A percentile compares a stretch with the other conserved stretches of the same genome.
Conservation (phyloP, 2,888 invertebrate species). For the Petrolisthes cinctipes region DNA sequence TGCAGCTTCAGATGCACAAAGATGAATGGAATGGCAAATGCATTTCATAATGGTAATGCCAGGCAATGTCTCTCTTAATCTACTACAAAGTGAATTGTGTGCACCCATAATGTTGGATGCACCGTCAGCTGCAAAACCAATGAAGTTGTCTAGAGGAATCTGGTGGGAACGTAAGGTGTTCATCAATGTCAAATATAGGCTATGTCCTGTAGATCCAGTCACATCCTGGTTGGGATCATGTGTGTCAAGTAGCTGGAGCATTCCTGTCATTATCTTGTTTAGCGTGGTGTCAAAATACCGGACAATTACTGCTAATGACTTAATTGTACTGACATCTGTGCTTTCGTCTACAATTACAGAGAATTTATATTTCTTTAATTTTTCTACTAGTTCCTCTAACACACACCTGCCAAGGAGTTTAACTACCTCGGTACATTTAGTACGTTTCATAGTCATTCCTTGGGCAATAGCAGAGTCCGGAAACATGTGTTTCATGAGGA, state of each 20-base stretch:
- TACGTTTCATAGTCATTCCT: not conserved
- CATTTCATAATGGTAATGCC: not conserved
- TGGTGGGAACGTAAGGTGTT: not conserved
- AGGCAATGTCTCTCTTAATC: not conserved
- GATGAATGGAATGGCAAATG: slow-evolving; percentile 8
- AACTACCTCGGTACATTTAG: not conserved
- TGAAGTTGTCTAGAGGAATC: slow-evolving; percentile 22
- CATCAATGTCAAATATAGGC: not conserved
- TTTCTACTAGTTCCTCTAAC: not conserved
- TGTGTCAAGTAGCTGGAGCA: not conserved
- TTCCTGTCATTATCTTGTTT: not conserved
- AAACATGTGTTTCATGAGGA: too few relatives aligned
- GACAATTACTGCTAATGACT: not conserved
- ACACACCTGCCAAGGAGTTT: not conserved
- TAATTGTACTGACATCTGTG: not conserved
- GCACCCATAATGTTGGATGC: not conserved
- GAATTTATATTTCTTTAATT: not conserved
- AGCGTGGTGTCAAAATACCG: not conserved
- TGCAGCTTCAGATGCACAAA: slow-evolving; percentile 15
- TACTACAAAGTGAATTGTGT: not conserved
- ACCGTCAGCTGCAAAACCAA: slow-evolving; percentile 28
- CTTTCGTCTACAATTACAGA: not conserved
- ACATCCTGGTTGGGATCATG: not conserved
- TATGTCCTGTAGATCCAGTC: slow-evolving; percentile 13
- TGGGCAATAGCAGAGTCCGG: too few relatives aligned